These are phyloP conservation scores for Grallaria varia DNA, from an alignment of 2,113 vertebrate genomes.

Conservation along the genomic window DNA sequence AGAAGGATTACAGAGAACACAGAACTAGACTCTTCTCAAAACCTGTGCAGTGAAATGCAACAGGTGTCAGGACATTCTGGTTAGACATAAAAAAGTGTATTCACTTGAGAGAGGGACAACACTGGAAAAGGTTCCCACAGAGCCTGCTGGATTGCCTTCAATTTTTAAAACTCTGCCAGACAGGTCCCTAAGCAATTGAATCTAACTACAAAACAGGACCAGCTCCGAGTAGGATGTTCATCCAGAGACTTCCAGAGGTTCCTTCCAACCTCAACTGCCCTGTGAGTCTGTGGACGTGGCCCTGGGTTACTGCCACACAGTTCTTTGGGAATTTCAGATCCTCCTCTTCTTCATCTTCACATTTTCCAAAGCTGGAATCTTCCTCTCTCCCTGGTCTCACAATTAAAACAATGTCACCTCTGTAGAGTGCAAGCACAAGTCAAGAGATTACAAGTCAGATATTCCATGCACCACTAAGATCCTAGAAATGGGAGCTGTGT, in stretches of 20 bases:
- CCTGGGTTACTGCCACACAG: neutral
- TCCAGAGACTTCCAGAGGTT: neutral
- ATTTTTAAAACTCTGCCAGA: neutral
- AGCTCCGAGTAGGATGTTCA: neutral
- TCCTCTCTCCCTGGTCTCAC: neutral
- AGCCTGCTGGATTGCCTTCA: neutral
- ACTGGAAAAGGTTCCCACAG: neutral
- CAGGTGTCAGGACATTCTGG: neutral
- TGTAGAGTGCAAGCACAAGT: neutral
- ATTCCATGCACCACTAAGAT: neutral
- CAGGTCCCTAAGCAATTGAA: neutral
- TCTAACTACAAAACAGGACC: neutral
- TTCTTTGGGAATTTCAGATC: neutral
- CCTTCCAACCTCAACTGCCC: neutral
- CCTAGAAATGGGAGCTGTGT: neutral
- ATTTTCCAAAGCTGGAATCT: neutral
- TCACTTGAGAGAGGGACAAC: neutral
- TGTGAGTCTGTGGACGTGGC: neutral
- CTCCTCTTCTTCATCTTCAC: neutral
- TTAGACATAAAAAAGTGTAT: neutral
- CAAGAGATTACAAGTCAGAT: neutral
- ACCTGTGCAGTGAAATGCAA: neutral
- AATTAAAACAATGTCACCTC: neutral
- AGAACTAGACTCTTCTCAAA: neutral
- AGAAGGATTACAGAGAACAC: neutral